These are phyloP conservation scores for Drosophila melanosoma DNA, from an alignment of 2,888 invertebrate species.

Conservation along the genomic window DNA sequence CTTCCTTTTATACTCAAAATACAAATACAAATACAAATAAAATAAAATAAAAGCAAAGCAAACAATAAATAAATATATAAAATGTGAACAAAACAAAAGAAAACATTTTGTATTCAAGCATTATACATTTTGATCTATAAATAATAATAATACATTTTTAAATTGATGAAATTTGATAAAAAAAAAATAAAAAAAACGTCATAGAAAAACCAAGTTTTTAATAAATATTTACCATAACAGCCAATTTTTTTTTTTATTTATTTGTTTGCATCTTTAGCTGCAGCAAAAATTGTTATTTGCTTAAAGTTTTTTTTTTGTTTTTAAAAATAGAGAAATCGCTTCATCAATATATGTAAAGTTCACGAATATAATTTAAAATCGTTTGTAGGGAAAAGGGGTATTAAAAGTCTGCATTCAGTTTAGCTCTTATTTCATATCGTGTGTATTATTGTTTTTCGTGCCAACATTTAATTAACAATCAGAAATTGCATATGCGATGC, in stretches of 20 bases:
- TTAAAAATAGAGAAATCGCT: neutral
- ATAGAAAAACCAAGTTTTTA: neutral
- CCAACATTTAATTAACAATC: constrained; percentile 50
- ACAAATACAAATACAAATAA: constrained; percentile 6
- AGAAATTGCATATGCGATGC: constrained; percentile 10
- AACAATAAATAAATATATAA: constrained; percentile 8
- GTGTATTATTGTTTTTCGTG: constrained; percentile 14
- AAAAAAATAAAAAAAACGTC: too few species aligned
- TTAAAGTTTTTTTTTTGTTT: neutral
- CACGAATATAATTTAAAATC: neutral
- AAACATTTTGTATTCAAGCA: neutral
- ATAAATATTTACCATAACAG: neutral
- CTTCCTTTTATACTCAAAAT: constrained; percentile 21
- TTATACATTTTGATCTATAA: neutral
- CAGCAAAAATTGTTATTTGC: neutral
- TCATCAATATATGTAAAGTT: neutral
- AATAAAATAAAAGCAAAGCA: neutral
- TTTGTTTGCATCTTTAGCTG: neutral
- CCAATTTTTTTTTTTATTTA: neutral
- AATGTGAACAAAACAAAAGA: constrained; percentile 5
- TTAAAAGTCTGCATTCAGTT: constrained; percentile 15
- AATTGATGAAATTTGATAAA: neutral
- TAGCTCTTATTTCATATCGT: neutral
- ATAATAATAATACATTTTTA: neutral
- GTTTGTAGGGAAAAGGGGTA: neutral